A percentile compares a stretch with the other conserved stretches of the same genome.
These are phyloP conservation scores for Microcebus murinus DNA, from an alignment of 2,113 vertebrate genomes.

Conservation along the genomic window DNA sequence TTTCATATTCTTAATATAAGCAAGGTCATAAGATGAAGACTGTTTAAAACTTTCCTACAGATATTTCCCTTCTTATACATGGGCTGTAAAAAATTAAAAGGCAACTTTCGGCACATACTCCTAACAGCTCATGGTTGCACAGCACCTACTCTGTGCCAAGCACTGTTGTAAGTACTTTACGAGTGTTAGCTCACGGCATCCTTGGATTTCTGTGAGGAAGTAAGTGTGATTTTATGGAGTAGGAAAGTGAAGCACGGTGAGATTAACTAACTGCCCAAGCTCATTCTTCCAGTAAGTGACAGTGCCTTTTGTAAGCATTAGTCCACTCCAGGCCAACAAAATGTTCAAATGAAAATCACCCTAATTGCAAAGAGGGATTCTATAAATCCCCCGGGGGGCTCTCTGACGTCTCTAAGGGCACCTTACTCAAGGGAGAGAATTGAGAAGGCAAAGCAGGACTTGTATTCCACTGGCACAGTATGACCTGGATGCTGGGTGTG, in stretches of 20 bases:
- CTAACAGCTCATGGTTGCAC: not conserved
- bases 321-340: not conserved
- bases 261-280: not conserved
- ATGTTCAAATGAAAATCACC: not conserved
- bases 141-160: not conserved
- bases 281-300: not conserved
- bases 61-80: not conserved
- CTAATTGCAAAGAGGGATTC: not conserved
- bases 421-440: not conserved
- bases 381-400: not conserved
- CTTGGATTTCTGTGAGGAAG: not conserved
- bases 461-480: not conserved
- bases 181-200: not conserved
- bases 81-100: not conserved
- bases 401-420: not conserved
- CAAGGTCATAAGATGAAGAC: not conserved
- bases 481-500: not conserved
- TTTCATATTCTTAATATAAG: not conserved
- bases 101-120: not conserved
- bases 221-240: not conserved
- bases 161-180: not conserved
- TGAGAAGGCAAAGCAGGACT: not conserved
- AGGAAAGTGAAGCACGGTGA: not conserved
- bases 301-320: not conserved
- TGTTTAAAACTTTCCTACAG: not conserved